These are phyloP conservation scores for Mastomys coucha DNA, from an alignment of 2,113 vertebrate genomes.

Conservation along the genomic window DNA sequence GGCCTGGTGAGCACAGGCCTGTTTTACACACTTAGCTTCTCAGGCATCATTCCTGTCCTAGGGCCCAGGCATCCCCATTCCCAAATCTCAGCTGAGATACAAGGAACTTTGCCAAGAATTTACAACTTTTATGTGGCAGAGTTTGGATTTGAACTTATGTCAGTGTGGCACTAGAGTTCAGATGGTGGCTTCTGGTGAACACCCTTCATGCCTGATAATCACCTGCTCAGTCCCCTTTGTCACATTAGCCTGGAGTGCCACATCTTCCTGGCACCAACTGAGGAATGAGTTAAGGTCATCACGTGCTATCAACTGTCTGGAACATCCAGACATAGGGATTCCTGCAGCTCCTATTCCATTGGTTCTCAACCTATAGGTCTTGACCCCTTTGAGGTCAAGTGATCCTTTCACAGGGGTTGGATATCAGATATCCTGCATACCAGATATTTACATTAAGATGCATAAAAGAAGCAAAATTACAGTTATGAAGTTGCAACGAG, in stretches of 20 bases:
- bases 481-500: not conserved
- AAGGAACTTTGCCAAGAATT: not conserved
- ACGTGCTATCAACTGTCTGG: not conserved
- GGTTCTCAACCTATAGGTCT: not conserved
- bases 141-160: not conserved
- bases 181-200: not conserved
- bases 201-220: fast-evolving
- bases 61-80: not conserved
- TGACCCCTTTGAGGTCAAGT: not conserved
- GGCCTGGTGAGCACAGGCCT: not conserved
- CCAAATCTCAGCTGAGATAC: not conserved
- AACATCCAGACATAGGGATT: not conserved
- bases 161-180: not conserved
- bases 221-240: not conserved
- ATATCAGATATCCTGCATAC: not conserved
- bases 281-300: not conserved
- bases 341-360: not conserved
- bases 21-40: not conserved
- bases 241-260: not conserved
- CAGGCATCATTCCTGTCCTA: not conserved
- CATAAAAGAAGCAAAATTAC: not conserved
- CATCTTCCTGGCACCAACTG: no score
- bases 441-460: not conserved
- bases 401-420: not conserved
- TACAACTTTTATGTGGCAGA: not conserved